Conservation (phyloP, 2,797 vertebrate species). For the Takifugu ocellatus region DNA sequence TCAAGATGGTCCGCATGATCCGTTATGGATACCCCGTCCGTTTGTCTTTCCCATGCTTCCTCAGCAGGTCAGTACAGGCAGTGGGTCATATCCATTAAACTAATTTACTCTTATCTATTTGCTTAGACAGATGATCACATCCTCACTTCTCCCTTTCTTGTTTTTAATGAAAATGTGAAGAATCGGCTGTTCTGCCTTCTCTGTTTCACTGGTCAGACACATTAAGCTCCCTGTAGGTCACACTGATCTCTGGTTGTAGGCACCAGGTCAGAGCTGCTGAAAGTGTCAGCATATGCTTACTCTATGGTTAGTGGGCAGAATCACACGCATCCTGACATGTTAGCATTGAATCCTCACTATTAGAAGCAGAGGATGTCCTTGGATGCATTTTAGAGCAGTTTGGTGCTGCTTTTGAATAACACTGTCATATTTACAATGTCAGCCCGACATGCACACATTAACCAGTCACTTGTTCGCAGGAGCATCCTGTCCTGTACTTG, state of each 20-base stretch:
- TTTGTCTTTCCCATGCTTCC: slow-evolving; percentile 84
- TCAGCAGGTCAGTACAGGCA: slow-evolving; percentile 81
- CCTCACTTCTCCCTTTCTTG: no score
- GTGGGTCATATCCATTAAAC: no score
- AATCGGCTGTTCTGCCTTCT: background rate
- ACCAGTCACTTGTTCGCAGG: slow-evolving; percentile 40
- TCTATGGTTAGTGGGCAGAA: slow-evolving; percentile 9
- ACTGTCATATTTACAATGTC: slow-evolving; percentile 58
- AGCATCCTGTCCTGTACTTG: slow-evolving; percentile 44
- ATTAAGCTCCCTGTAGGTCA: slow-evolving; percentile 36
- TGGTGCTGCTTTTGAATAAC: slow-evolving; percentile 47
- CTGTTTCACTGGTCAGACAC: slow-evolving; percentile 13
- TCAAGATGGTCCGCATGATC: slow-evolving; percentile 92
- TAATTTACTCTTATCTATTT: background rate
- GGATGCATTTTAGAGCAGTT: slow-evolving; percentile 34
- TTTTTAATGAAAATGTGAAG: background rate
- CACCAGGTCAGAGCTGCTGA: slow-evolving; percentile 24
- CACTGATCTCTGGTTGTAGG: slow-evolving; percentile 22
- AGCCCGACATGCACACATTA: slow-evolving; percentile 55
- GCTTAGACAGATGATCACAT: no score
- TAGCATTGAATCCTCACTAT: slow-evolving; percentile 31
- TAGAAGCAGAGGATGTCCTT: slow-evolving; percentile 42
- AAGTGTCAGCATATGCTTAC: slow-evolving; percentile 12
- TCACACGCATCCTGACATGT: slow-evolving; percentile 25
- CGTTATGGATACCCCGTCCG: slow-evolving; percentile 89